Evolutionary conservation across 2,797 vertebrate species (phyloP).

Genomic region (Gouania willdenowi): DNA sequence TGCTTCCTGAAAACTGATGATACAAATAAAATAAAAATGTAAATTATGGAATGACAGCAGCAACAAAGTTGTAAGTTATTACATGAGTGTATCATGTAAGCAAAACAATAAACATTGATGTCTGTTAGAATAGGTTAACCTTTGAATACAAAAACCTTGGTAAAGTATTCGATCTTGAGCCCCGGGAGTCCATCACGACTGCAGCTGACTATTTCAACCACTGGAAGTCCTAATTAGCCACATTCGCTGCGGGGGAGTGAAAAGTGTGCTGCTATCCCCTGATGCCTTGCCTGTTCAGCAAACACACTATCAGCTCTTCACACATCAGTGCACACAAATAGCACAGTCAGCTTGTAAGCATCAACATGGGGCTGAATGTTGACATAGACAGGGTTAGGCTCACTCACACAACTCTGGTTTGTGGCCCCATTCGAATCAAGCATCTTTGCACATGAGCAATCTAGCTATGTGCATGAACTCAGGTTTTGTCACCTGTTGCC

Average conservation of each 20-base stretch:
- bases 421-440: slow-evolving; percentile 65
- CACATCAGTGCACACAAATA: slow-evolving; percentile 77
- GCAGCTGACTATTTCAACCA: slow-evolving; percentile 54
- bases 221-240: slow-evolving; percentile 69
- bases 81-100: too few species aligned
- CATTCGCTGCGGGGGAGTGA: slow-evolving; percentile 60
- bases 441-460: slow-evolving; percentile 58
- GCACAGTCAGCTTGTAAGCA: slow-evolving; percentile 72
- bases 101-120: too few species aligned
- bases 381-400: slow-evolving; percentile 69
- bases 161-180: slow-evolving; percentile 21
- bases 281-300: slow-evolving; percentile 73
- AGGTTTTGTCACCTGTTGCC: slow-evolving; percentile 23
- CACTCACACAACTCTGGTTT: slow-evolving; percentile 41
- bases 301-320: slow-evolving; percentile 77
- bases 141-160: slow-evolving; percentile 10
- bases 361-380: slow-evolving; percentile 65
- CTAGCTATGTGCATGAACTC: slow-evolving; percentile 33
- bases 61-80: too few species aligned
- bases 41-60: too few species aligned
- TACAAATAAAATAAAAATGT: too few species aligned
- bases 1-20: too few species aligned
- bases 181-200: slow-evolving; percentile 31
- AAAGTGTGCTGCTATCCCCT: slow-evolving; percentile 62
- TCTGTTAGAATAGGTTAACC: too few species aligned